Percentiles rank a stretch among this genome's conserved stretches.
Conservation (phyloP, 2,113 vertebrate genomes). For the Megaceryle maxima region DNA sequence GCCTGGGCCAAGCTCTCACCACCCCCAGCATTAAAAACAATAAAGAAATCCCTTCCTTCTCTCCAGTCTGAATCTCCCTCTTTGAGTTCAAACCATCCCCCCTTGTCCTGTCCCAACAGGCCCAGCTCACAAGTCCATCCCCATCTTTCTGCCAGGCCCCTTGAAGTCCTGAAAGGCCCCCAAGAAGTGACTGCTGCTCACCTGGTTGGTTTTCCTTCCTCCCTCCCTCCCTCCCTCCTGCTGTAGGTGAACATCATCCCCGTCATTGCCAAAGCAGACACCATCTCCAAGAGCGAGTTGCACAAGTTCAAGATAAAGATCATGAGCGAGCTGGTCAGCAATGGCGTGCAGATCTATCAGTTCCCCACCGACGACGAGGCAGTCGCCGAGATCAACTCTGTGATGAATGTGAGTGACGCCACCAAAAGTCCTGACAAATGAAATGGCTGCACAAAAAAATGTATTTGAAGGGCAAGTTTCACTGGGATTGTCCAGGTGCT, state of each 20-base stretch:
- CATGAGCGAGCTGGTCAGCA: constrained; percentile 98
- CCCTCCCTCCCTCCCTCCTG: not conserved
- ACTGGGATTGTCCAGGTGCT: not conserved
- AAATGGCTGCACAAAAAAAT: not conserved
- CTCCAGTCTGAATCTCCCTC: not conserved
- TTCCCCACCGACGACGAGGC: constrained; percentile 95
- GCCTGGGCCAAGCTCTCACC: not conserved
- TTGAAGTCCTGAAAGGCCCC: no score
- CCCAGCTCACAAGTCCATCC: no score
- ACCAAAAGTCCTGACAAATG: not conserved
- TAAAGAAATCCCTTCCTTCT: not conserved
- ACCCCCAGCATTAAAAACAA: not conserved
- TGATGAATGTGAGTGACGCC: constrained; percentile 91
- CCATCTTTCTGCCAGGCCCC: not conserved
- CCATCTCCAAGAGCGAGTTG: constrained; percentile 96
- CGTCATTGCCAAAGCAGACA: constrained; percentile 97
- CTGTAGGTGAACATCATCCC: constrained; percentile 96
- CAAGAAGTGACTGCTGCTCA: not conserved
- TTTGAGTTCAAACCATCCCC: not conserved
- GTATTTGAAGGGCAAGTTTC: not conserved
- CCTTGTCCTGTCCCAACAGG: not conserved
- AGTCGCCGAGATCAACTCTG: constrained; percentile 92
- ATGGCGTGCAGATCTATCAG: constrained; percentile 98
- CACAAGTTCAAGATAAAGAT: constrained; percentile 99
- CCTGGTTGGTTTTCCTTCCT: not conserved